These are phyloP conservation scores for Sericinus montela DNA, from an alignment of 2,888 invertebrate species.

Conservation along the genomic window DNA sequence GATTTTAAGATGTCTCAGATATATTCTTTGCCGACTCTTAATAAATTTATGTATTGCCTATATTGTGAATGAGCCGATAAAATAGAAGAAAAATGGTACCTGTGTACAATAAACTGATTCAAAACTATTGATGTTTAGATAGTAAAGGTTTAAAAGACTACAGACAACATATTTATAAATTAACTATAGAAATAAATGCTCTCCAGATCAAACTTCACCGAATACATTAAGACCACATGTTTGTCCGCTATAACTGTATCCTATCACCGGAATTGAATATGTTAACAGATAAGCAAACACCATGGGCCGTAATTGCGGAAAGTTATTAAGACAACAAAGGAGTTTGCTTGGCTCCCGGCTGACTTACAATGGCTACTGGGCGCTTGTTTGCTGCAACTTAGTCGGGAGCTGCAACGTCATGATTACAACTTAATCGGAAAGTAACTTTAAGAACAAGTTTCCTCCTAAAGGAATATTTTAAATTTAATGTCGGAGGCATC, in stretches of 20 bases:
- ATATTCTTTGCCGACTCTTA: no score
- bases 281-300: slow-evolving; percentile 30
- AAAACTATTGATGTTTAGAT: no score
- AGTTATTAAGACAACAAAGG: slow-evolving; percentile 53
- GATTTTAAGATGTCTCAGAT: no score
- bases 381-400: slow-evolving; percentile 56
- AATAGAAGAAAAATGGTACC: no score
- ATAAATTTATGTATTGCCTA: no score
- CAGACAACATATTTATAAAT: no score
- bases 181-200: no score
- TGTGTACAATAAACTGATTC: no score
- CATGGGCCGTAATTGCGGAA: slow-evolving; percentile 41
- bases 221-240: background rate
- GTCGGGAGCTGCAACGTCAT: slow-evolving; percentile 34
- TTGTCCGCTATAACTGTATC: background rate
- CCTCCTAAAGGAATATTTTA: slow-evolving; percentile 22
- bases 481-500: background rate
- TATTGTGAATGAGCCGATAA: no score
- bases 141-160: no score
- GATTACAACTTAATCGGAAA: slow-evolving; percentile 68
- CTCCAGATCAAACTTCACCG: background rate
- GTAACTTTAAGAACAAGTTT: slow-evolving; percentile 48
- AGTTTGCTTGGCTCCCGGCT: slow-evolving; percentile 41
- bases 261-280: slow-evolving; percentile 22
- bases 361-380: slow-evolving; percentile 56